Conservation (phyloP, 1,140 invertebrate genomes). For the Pararge aegeria region DNA sequence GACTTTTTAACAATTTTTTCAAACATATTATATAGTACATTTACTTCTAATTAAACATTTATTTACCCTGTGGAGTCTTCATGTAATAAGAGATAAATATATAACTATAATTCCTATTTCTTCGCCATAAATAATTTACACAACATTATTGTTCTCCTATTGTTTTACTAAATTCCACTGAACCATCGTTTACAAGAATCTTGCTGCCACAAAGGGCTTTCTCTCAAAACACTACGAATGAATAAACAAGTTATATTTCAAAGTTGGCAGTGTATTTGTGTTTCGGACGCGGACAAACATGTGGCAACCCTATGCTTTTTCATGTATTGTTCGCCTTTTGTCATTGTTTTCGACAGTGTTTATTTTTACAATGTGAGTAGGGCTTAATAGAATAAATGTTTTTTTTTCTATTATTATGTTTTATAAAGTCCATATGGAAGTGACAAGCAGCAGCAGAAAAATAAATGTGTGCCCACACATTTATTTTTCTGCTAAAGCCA, state of each 20-base stretch:
- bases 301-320: conserved; percentile 7
- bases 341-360: conserved; percentile 8
- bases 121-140: conserved; percentile 9
- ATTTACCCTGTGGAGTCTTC: too few relatives aligned
- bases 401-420: background rate
- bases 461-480: background rate
- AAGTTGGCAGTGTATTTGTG: conserved; percentile 14
- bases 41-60: too few relatives aligned
- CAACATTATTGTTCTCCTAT: background rate
- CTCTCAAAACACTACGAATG: conserved; percentile 12
- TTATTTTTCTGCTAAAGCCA: too few relatives aligned
- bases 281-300: conserved; percentile 18
- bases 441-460: background rate
- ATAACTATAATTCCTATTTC: background rate
- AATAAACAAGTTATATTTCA: conserved; percentile 23
- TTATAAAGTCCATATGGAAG: background rate
- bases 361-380: conserved; percentile 7
- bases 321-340: conserved; percentile 10
- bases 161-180: background rate
- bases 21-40: too few relatives aligned
- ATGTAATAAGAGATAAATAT: too few relatives aligned
- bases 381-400: background rate
- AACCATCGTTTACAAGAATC: conserved; percentile 15
- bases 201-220: conserved; percentile 4
- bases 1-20: too few relatives aligned